A percentile compares a stretch with the other conserved stretches of the same genome.
Evolutionary conservation across 2,888 invertebrate species (phyloP).

Genomic region (Branchipolynoe longqiensis): DNA sequence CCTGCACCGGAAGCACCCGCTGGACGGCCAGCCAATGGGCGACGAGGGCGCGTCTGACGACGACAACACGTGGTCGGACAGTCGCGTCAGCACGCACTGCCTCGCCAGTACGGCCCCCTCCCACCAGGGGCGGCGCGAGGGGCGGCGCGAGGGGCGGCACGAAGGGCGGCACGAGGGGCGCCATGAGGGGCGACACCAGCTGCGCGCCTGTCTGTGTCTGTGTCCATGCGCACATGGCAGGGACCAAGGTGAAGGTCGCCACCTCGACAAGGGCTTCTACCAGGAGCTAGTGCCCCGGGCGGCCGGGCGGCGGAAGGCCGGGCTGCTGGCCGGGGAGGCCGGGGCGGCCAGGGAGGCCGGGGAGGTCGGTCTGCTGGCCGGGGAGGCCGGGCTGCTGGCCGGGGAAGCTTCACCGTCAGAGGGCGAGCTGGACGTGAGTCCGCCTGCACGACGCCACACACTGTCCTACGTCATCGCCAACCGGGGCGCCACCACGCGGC

Average conservation of each 20-base stretch:
- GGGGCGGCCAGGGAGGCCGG: not conserved
- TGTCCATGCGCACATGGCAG: slow-evolving; percentile 18
- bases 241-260: not conserved
- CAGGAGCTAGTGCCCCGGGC: slow-evolving; percentile 39
- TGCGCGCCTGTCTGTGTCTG: not conserved
- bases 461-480: slow-evolving; percentile 37
- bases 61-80: slow-evolving; percentile 38
- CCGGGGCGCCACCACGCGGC: not conserved
- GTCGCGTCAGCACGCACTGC: no score
- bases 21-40: not conserved
- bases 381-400: not conserved
- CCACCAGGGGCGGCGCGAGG: not conserved
- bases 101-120: not conserved
- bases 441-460: not conserved
- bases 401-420: not conserved
- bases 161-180: not conserved
- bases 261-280: slow-evolving; percentile 27
- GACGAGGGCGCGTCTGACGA: slow-evolving; percentile 51
- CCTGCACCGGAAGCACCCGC: not conserved
- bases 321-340: not conserved
- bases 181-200: not conserved
- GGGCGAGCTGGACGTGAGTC: not conserved
- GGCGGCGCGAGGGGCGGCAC: not conserved
- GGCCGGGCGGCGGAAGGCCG: not conserved
- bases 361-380: not conserved